Conservation (phyloP, 1,140 invertebrate genomes). For the Drosophila persimilis region DNA sequence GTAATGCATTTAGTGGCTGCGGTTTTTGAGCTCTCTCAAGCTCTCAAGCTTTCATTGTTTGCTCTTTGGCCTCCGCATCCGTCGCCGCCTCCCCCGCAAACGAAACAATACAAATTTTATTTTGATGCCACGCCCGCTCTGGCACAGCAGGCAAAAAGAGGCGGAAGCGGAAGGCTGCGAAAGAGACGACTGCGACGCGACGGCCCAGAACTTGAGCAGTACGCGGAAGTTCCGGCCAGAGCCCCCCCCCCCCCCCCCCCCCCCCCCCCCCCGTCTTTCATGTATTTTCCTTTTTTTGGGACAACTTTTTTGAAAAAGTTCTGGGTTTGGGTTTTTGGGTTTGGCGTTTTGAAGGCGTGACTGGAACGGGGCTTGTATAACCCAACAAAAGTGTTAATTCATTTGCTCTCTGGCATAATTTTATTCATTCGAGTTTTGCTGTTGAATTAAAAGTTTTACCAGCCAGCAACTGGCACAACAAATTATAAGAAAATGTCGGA, state of each 20-base stretch:
- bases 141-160: neutral
- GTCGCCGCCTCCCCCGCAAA: conserved; percentile 46
- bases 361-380: conserved; percentile 11
- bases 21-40: conserved; percentile 72
- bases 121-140: conserved; percentile 43
- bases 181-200: conserved; percentile 51
- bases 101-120: conserved; percentile 77
- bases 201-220: conserved; percentile 74
- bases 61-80: conserved; percentile 69
- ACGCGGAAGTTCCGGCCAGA: conserved; percentile 73
- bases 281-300: no score
- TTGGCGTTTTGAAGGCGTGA: conserved; percentile 8
- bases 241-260: no score
- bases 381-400: conserved; percentile 71
- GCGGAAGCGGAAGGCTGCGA: conserved; percentile 1
- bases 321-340: neutral
- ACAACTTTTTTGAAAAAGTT: conserved; percentile 58
- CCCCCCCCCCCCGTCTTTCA: no score
- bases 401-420: conserved; percentile 66
- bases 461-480: conserved; percentile 58
- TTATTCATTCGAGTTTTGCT: conserved; percentile 56
- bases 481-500: conserved; percentile 59
- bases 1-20: conserved; percentile 82
- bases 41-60: conserved; percentile 54
- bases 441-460: conserved; percentile 61